Base-by-base conservation (phyloP, 2,113 vertebrate genomes). In the Zosterops borbonicus region DNA sequence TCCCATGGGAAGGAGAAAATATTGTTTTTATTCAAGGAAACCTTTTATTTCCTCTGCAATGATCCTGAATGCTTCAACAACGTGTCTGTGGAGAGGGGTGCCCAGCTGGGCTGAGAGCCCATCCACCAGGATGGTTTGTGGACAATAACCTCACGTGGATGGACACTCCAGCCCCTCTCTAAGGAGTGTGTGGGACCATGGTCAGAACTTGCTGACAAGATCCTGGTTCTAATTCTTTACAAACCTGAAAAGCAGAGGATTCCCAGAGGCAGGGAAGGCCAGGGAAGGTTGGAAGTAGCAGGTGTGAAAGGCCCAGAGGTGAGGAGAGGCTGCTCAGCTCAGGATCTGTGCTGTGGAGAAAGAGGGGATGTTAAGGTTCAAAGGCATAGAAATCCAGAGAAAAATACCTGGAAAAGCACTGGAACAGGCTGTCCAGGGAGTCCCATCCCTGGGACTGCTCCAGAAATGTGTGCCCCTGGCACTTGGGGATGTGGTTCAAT, bases 171-270 rank as follows among this genome's bases (percentile, higher is more conserved):
- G 7, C 31, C 23, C 59, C 28, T 42, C 60, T 14, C 42, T 11
- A 4, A 39, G 37, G 17, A 52, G 0, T 0, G 12, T 22, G 12
- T 42, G 23, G 49, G 6, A 62, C 9, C 0, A 1, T n/a, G 89
- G 67, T 31, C 71, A 79, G 42, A 82, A 41, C 31, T 12, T 47
- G 39, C 58, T 39, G 58, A 31, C 29, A 23, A 33, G n/a, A 27
- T 52, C 70, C 41, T 41, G 9, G 5, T 23, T 55, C 46, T 58
- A 27, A 47, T 60, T 75, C 62, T 53, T 46, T 21, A 33, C 9
- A 31, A 68, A 64, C 8, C 46, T 39, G 44, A 33, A 50, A 71
- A 14, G 7, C 50, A 23, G 24, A 37, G 42, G 8, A 41, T 39
- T 33, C 20, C 68, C 50, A 75, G 60, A 16, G 49, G 15, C 39